Base-by-base conservation (phyloP, 2,797 vertebrate species). In the Tiaroga cobitis region DNA sequence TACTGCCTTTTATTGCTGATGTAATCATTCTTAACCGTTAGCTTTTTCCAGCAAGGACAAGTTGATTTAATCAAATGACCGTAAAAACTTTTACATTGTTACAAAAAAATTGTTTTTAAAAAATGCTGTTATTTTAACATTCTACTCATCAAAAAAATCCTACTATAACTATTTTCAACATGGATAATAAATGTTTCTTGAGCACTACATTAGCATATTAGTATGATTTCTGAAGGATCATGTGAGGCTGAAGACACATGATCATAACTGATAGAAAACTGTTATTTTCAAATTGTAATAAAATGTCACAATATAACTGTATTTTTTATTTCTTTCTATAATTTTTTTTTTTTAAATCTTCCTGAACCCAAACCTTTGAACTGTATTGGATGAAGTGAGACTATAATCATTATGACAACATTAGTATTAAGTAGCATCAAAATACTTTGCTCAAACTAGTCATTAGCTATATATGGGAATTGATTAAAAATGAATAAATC, bases 371-470 rank as follows among this genome's bases (percentile, higher is more conserved):
- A 37, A n/a, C n/a, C 4, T 63, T 78, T 78, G 39, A 43, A 61
- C 4, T 26, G 4, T 41, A 41, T 16, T 61, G 16, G 19, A 19
- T 51, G 8, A 74, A 18, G 29, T 21, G 19, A 74, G 9, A 75
- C 11, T 70, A 13, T 72, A 51, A 43, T 8, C 6, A 10, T 19
- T 43, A 18, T 5, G 16, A 11, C 51, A 59, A 41, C 43, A 75
- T 65, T 83, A 49, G 26, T 39, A 37, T 49, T 74, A 32, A 24
- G 0, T 18, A 81, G n/a, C 37, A 51, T 49, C 32, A 74, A 74
- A 74, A 34, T 43, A 74, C 21, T 74, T 61, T n/a, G 26, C 32
- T 72, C 26, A 46, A 82, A 72, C 26, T 24, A 41, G 68, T 79
- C 15, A 41, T 26, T 29, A 59, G 15, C 79, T 39, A 68, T 68